These are phyloP conservation scores for Cynoglossus semilaevis DNA, from an alignment of 2,113 vertebrate genomes.

Conservation along the genomic window DNA sequence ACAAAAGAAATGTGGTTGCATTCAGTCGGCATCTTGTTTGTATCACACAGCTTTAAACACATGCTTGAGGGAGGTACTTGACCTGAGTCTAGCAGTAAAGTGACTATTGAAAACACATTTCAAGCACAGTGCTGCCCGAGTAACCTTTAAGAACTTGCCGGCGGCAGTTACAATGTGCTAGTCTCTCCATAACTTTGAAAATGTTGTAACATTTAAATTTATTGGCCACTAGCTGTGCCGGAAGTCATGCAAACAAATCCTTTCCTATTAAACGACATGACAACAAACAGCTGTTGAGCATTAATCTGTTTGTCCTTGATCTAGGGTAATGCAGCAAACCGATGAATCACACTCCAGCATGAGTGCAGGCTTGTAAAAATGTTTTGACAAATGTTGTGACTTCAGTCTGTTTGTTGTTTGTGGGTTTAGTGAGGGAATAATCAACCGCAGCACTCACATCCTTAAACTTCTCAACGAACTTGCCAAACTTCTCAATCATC, in stretches of 20 bases:
- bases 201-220: background rate
- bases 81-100: background rate
- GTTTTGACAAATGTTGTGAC: background rate
- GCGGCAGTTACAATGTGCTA: background rate
- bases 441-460: constrained; percentile 74
- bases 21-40: constrained; percentile 18
- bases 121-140: background rate
- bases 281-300: constrained; percentile 28
- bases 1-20: background rate
- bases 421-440: too few species aligned
- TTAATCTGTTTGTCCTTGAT: constrained; percentile 14
- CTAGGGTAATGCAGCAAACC: background rate
- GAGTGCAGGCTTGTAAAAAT: background rate
- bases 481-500: constrained; percentile 98
- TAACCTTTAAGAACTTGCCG: constrained; percentile 2
- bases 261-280: constrained; percentile 26
- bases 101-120: constrained; percentile 23
- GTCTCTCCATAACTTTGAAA: constrained; percentile 2
- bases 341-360: background rate
- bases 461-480: constrained; percentile 95
- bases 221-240: constrained; percentile 12
- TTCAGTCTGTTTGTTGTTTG: background rate
- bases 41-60: constrained; percentile 6
- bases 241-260: constrained; percentile 15
- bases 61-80: constrained; percentile 8